Conservation (phyloP, 2,113 vertebrate species). For the Hipposideros armiger region DNA sequence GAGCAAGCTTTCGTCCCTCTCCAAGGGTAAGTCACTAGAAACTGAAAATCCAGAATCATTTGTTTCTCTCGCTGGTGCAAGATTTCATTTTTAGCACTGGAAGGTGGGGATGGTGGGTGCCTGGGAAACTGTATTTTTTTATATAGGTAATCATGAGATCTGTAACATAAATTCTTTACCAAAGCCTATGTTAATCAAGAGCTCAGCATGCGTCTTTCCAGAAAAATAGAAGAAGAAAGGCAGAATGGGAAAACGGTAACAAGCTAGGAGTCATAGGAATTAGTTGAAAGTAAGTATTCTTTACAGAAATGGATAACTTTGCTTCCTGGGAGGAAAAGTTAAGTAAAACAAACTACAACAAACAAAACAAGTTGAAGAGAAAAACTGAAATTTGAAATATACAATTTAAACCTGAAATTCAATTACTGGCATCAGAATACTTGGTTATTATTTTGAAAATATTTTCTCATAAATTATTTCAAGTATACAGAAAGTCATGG, state of each 20-base stretch:
- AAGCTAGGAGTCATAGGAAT: neutral
- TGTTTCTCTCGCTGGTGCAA: neutral
- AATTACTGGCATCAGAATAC: neutral
- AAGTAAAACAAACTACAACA: neutral
- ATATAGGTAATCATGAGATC: neutral
- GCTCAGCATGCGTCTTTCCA: neutral
- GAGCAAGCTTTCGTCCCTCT: neutral
- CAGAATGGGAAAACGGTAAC: neutral
- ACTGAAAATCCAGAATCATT: neutral
- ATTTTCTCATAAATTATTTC: neutral
- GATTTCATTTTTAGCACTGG: neutral
- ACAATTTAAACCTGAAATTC: neutral
- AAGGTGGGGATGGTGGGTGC: too few relatives aligned
- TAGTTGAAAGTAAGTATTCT: neutral
- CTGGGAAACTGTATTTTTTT: neutral
- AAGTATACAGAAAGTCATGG: neutral
- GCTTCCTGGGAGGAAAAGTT: neutral
- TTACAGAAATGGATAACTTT: neutral
- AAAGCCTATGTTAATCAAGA: neutral
- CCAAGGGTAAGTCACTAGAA: neutral
- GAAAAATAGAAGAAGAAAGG: neutral
- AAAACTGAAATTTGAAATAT: neutral
- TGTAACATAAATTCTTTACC: neutral
- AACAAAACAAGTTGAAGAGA: neutral
- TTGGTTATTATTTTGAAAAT: neutral